phyloP scores from a whole-genome alignment of 1,140 invertebrate species.

The Macrobrachium rosenbergii region DNA sequence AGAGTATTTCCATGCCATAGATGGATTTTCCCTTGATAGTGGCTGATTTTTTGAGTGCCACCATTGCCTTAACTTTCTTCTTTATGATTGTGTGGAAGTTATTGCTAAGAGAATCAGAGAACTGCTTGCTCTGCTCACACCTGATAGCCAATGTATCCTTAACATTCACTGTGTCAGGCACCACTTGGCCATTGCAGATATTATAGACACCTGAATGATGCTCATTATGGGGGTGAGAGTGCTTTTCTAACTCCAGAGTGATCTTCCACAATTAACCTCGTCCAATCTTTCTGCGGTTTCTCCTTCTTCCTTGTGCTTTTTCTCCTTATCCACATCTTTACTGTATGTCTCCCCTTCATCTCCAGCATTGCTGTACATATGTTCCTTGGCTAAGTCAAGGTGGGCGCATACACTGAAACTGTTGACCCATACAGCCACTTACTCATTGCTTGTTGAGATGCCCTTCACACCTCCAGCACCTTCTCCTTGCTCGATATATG shows the following conservation, averaged over 20 bases:
- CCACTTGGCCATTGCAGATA: background rate
- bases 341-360: background rate
- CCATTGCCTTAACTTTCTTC: background rate
- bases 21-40: conserved; percentile 13
- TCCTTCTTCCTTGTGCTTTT: conserved; percentile 38
- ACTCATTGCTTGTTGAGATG: conserved; percentile 1
- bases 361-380: background rate
- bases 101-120: background rate
- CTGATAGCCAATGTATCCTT: background rate
- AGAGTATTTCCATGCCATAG: background rate
- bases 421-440: background rate
- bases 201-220: conserved; percentile 5
- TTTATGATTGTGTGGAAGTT: background rate
- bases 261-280: background rate
- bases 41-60: background rate
- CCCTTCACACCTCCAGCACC: background rate
- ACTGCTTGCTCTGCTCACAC: background rate
- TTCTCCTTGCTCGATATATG: background rate
- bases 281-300: conserved; percentile 14
- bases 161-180: background rate
- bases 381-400: background rate
- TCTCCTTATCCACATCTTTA: background rate
- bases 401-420: background rate
- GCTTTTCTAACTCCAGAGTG: background rate
- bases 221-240: background rate